Base-by-base conservation (phyloP, 2,888 invertebrate species). In the Mimas tiliae region DNA sequence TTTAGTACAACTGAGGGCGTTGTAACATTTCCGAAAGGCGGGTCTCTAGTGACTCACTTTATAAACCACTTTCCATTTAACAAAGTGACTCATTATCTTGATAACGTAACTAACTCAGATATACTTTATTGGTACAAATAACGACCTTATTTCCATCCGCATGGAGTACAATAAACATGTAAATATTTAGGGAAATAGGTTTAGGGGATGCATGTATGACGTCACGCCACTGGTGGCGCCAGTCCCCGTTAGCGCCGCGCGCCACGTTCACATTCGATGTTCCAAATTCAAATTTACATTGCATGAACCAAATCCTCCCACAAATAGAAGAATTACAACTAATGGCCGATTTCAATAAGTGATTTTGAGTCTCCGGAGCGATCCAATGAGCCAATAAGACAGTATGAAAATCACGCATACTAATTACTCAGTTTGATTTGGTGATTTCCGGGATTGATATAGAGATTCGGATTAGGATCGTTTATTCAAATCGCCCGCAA, bases 31-130 rank as follows among this genome's bases (percentile, higher is more conserved):
- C 38, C 42, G 4, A 58, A 58, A 58, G 55, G 38, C 55, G 62
- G 27, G 58, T 63, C 38, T 74, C 75, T 69, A 72, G 73, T 90
- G 90, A 90, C 74, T 90, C 90, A 90, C 84, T 84, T 82, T 85
- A 87, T 87, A 87, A 83, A 76, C 82, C 81, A 85, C 79, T 84
- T 85, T 82, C 77, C 76, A 79, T 79, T 78, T 78, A 74, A 78
- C 68, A 66, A 82, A 83, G 83, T 91, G 91, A 92, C 85, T 90
- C 90, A 92, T 89, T 89, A 86, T 82, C 80, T 84, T 88, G 85
- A 87, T 89, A 89, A 88, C 85, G 82, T 53, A 47, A 66, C 51
- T 63, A 53, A 66, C 52, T 38, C 52, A 52, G 53, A 6, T 45
- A 45, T 45, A 45, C 62, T 19, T 47, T 48, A 47, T 16, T 11